Base-by-base conservation (phyloP, 2,113 vertebrate genomes). In the Craseonycteris thonglongyai region DNA sequence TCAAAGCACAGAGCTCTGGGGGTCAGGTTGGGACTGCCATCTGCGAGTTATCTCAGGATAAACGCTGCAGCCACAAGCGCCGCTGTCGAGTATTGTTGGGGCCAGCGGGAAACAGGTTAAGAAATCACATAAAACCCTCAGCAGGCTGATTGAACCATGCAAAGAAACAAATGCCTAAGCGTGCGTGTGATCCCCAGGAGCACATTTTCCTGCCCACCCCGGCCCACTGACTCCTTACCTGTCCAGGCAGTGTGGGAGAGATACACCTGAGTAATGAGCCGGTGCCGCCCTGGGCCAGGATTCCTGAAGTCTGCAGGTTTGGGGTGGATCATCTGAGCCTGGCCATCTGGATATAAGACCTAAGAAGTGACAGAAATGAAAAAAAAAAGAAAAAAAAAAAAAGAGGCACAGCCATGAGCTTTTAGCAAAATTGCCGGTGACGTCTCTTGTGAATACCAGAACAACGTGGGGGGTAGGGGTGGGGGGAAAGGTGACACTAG, bases 191-290 rank as follows among this genome's bases (percentile, higher is more conserved):
- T 78, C 8, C 54, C 47, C 22, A 38, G 26, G 68, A 45, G 22
- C 24, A 21, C 22, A 40, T 24, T 90, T 79, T 78, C 26, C 58
- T 58, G 47, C 54, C 33, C 40, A 47, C 6, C 3, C 18, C 38
- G n/a, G 7, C 4, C 35, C 0, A 1, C 1, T 54, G 16, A 47
- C 45, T 65, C 0, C 0, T 97, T 92, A 99, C 99, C 99, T 97
- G 99, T 99, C 99, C 99, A 99, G 10, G 99, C 99, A 0, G 98
- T 99, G 96, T 99, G 99, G 0, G 99, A 99, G 42, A 99, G 99
- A 97, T 99, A 99, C 69, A 99, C 99, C 97, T 99, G 99, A 33
- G 99, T 99, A 97, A 99, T 99, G 84, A 99, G 99, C 8, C 99
- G 95, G 97, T 99, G 99, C 61, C 99, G 98, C n/a, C 99, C 98